phyloP scores from a whole-genome alignment of 2,113 vertebrate genomes.

The Syrmaticus mikado region DNA sequence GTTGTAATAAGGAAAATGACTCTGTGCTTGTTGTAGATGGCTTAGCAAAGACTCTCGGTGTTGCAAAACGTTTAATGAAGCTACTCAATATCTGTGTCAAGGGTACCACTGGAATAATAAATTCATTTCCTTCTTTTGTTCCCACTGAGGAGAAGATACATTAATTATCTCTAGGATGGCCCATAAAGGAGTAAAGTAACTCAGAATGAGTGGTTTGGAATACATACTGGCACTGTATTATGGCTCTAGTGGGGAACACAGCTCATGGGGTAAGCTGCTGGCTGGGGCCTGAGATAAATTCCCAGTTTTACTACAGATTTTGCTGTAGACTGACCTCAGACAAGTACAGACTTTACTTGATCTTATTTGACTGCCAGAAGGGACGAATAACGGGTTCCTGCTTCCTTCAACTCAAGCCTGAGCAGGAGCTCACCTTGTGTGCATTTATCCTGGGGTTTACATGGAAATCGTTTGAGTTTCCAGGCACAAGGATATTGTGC shows the following conservation, averaged over 20 bases:
- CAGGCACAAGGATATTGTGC: background rate
- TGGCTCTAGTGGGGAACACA: background rate
- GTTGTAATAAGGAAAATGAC: background rate
- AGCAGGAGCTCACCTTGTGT: background rate
- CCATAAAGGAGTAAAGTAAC: background rate
- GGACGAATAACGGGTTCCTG: background rate
- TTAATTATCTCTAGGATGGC: background rate
- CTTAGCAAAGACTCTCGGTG: background rate
- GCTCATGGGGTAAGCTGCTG: background rate
- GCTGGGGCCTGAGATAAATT: background rate
- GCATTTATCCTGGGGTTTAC: background rate
- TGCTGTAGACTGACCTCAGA: background rate
- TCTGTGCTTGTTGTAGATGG: background rate
- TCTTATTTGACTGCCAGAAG: background rate
- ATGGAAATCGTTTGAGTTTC: background rate
- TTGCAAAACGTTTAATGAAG: slow-evolving; percentile 17
- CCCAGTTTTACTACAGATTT: background rate
- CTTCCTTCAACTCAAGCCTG: background rate
- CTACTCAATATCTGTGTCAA: background rate
- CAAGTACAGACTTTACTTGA: background rate
- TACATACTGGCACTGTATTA: background rate
- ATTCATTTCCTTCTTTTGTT: slow-evolving; percentile 8
- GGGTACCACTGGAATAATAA: background rate
- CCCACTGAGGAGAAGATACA: background rate
- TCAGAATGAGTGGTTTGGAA: background rate